These are phyloP conservation scores for Alcis repandata DNA, from an alignment of 2,888 invertebrate species.

Conservation along the genomic window DNA sequence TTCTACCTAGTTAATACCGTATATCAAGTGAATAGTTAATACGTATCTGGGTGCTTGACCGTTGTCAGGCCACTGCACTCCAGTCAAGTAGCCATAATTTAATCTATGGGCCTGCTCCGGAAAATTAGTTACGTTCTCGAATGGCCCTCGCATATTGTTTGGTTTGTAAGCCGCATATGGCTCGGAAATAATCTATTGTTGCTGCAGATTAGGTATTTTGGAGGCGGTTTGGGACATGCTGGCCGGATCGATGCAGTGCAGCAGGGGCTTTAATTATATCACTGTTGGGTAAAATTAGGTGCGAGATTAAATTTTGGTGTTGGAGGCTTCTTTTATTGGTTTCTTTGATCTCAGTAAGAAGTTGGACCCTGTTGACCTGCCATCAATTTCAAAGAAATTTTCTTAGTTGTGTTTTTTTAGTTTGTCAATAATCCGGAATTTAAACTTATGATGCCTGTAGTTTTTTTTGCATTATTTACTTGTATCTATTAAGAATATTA, in stretches of 20 bases:
- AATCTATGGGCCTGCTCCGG: slow-evolving; percentile 9
- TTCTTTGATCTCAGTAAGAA: too few species aligned
- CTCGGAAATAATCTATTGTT: slow-evolving; percentile 27
- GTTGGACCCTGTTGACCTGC: too few species aligned
- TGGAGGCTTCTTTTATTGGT: too few species aligned
- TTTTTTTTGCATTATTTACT: too few species aligned
- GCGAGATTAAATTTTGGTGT: too few species aligned
- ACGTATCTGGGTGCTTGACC: neutral
- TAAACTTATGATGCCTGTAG: too few species aligned
- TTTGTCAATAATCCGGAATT: too few species aligned
- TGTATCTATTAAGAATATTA: too few species aligned
- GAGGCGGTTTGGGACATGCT: slow-evolving; percentile 7
- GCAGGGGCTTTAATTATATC: slow-evolving; percentile 2
- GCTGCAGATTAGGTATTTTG: slow-evolving; percentile 19
- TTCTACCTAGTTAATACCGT: too few species aligned
- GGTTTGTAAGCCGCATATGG: slow-evolving; percentile 19
- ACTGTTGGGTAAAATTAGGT: too few species aligned
- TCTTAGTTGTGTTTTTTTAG: too few species aligned
- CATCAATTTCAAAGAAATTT: too few species aligned
- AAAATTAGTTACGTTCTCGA: slow-evolving; percentile 29
- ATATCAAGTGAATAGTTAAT: neutral
- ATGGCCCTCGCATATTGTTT: slow-evolving; percentile 21
- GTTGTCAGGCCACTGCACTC: slow-evolving; percentile 27
- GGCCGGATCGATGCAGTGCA: neutral
- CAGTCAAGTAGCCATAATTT: slow-evolving; percentile 3